These are phyloP conservation scores for Dermatophagoides farinae DNA, from an alignment of 1,140 invertebrate genomes.

Conservation along the genomic window DNA sequence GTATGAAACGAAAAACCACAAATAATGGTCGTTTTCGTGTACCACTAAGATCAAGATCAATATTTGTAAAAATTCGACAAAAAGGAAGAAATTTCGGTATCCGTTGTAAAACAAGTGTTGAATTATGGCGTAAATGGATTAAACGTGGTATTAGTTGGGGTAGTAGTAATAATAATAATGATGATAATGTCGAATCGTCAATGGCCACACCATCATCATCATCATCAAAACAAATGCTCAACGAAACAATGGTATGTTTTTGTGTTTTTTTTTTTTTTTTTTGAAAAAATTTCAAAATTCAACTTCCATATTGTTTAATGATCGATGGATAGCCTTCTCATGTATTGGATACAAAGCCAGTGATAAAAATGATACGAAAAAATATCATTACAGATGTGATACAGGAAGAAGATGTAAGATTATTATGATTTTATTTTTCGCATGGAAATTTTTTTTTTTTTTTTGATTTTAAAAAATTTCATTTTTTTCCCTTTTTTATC, in stretches of 20 bases:
- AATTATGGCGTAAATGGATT: slow-evolving; percentile 10
- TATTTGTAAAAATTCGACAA: slow-evolving; percentile 1
- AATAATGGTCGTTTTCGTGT: background rate
- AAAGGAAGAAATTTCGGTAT: slow-evolving; percentile 7
- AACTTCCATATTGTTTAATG: no score
- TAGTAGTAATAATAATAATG: background rate
- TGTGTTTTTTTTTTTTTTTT: background rate
- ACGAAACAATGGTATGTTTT: background rate
- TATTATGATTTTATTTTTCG: background rate
- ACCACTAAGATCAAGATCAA: background rate
- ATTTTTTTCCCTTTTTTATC: background rate
- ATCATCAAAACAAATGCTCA: background rate
- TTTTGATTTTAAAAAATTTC: background rate
- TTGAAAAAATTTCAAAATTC: no score
- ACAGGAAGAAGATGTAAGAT: slow-evolving; percentile 1
- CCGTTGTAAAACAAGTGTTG: slow-evolving; percentile 8
- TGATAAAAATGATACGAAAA: background rate
- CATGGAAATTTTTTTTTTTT: background rate
- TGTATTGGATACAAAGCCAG: no score
- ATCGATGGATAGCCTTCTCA: no score
- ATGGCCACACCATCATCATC: no score
- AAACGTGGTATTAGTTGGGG: slow-evolving; percentile 7
- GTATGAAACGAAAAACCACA: background rate
- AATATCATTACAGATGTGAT: background rate
- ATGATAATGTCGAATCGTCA: background rate